These are phyloP conservation scores for Drosophila eugracilis DNA, from an alignment of 1,140 invertebrate species.

Conservation along the genomic window DNA sequence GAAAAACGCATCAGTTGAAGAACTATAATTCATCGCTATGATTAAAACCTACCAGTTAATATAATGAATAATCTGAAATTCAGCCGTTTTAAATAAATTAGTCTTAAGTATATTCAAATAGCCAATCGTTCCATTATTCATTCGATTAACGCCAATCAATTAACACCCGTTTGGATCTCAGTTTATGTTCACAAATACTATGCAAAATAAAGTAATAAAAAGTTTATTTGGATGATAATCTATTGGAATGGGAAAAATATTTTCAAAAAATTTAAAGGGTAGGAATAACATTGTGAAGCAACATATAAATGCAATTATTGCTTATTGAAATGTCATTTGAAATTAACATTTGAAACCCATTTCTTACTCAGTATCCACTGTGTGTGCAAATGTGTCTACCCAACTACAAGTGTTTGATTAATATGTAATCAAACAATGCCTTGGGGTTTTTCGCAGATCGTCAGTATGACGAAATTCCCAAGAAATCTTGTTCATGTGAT, in stretches of 20 bases:
- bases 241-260: background rate
- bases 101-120: background rate
- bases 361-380: background rate
- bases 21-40: no score
- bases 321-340: background rate
- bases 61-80: background rate
- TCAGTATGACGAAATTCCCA: conserved; percentile 22
- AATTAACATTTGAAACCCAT: background rate
- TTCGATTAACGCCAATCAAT: conserved; percentile 1
- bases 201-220: background rate
- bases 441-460: conserved; percentile 23
- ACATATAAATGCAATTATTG: no score
- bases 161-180: background rate
- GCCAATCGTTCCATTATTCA: background rate
- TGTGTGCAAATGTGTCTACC: conserved; percentile 15
- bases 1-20: background rate
- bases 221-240: background rate
- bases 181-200: conserved; percentile 1
- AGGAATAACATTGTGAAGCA: no score
- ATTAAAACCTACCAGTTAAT: no score
- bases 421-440: conserved; percentile 18
- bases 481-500: conserved; percentile 10
- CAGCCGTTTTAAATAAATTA: background rate
- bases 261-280: no score
- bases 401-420: conserved; percentile 19